phyloP scores from a whole-genome alignment of 2,113 vertebrate genomes.

The Periophthalmus modestus region DNA sequence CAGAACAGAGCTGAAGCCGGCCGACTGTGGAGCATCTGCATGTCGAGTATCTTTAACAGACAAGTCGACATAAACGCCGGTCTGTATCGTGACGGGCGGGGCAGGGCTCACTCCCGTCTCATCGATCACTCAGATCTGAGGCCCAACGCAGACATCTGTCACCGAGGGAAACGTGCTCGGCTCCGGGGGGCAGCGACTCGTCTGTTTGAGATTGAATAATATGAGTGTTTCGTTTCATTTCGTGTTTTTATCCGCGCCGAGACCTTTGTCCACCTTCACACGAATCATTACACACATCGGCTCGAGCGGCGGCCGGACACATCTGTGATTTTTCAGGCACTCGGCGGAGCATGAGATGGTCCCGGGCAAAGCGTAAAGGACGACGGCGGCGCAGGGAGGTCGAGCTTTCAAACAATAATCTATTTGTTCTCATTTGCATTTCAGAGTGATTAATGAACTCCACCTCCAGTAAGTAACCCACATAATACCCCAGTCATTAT shows the following conservation, averaged over 20 bases:
- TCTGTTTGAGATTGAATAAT: conserved; percentile 46
- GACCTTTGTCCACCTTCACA: conserved; percentile 48
- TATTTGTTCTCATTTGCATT: conserved; percentile 50
- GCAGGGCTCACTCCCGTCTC: conserved; percentile 23
- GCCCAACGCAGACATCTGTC: conserved; percentile 46
- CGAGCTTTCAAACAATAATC: conserved; percentile 61
- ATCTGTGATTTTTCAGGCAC: conserved; percentile 66
- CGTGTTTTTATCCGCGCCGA: conserved; percentile 36
- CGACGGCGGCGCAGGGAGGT: conserved; percentile 67
- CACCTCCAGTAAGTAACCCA: not conserved
- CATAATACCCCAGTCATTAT: no score
- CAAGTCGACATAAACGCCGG: conserved; percentile 40
- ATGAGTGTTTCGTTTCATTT: conserved; percentile 42
- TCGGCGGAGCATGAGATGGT: conserved; percentile 60
- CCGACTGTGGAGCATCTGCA: conserved; percentile 35
- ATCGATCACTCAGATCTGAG: conserved; percentile 36
- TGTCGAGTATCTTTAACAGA: conserved; percentile 44
- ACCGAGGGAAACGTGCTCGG: not conserved
- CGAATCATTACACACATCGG: conserved; percentile 68
- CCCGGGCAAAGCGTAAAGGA: conserved; percentile 55
- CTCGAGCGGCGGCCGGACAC: conserved; percentile 53
- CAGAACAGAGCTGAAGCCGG: conserved; percentile 33
- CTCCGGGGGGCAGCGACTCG: conserved; percentile 3
- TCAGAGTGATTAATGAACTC: not conserved
- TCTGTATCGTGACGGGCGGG: conserved; percentile 19